These are phyloP conservation scores for Crotalus tigris DNA, from an alignment of 2,113 vertebrate genomes.

Conservation along the genomic window DNA sequence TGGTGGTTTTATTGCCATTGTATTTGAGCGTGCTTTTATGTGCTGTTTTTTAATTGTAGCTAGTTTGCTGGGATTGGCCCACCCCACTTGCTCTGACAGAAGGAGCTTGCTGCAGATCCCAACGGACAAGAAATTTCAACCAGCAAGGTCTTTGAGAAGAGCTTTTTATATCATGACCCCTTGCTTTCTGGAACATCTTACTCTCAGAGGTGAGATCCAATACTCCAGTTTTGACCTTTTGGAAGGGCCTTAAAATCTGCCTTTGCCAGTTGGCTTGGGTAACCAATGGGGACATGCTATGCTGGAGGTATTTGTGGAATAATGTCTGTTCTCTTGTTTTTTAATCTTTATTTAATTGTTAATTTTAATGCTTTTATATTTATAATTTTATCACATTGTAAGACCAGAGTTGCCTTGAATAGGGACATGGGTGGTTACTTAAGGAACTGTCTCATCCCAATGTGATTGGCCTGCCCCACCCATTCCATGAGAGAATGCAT, in stretches of 20 bases:
- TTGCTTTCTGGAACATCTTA: neutral
- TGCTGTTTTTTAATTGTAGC: neutral
- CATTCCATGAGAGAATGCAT: no score
- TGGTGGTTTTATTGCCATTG: neutral
- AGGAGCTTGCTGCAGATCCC: neutral
- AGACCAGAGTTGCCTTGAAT: neutral
- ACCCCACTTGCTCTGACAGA: neutral
- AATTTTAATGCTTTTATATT: neutral
- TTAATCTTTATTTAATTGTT: neutral
- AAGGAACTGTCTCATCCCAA: neutral
- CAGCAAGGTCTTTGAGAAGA: neutral
- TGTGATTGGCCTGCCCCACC: neutral
- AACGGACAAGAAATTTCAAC: neutral
- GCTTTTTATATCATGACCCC: neutral
- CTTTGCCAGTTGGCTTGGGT: neutral
- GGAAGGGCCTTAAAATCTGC: neutral
- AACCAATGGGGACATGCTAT: neutral
- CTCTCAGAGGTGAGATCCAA: neutral
- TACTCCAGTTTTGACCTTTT: neutral
- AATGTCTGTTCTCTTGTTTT: neutral
- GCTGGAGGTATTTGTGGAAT: neutral
- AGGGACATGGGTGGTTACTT: neutral
- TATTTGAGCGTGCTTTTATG: neutral
- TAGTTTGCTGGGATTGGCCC: neutral
- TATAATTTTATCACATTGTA: neutral